A percentile compares a stretch with the other conserved stretches of the same genome.
These are phyloP conservation scores for Perccottus glenii DNA, from an alignment of 2,113 vertebrate species.

Conservation along the genomic window DNA sequence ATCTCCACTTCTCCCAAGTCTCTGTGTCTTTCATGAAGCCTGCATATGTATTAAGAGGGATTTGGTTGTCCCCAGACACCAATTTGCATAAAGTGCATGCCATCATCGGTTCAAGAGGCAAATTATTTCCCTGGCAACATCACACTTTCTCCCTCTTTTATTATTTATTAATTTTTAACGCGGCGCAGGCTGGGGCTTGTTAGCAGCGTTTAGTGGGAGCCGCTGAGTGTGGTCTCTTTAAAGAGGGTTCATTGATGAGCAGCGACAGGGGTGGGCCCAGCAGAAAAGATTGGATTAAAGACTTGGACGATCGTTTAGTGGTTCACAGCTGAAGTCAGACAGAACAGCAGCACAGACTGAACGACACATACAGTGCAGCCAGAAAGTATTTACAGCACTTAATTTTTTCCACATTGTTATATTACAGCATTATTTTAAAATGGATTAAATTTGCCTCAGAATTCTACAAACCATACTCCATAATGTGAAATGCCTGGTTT, in stretches of 20 bases:
- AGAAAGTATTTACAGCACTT: no score
- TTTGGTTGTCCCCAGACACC: slow-evolving; percentile 99
- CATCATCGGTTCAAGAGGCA: slow-evolving; percentile 99
- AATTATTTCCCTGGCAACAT: slow-evolving; percentile 98
- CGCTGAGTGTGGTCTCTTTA: slow-evolving; percentile 92
- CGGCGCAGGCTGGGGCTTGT: slow-evolving; percentile 90
- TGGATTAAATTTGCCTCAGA: no score
- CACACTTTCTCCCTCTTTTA: slow-evolving; percentile 84
- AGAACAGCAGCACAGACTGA: no score
- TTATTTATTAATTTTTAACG: slow-evolving; percentile 82
- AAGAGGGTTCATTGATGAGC: slow-evolving; percentile 89
- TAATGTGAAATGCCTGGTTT: no score
- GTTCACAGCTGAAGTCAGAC: slow-evolving; percentile 62
- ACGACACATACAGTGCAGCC: no score
- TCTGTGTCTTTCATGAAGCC: slow-evolving; percentile 90
- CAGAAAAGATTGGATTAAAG: slow-evolving; percentile 87
- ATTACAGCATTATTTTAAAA: no score
- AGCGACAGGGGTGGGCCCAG: slow-evolving; percentile 60
- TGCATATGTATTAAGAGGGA: slow-evolving; percentile 99
- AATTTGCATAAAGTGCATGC: slow-evolving; percentile 99
- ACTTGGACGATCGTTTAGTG: slow-evolving; percentile 88
- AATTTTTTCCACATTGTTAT: no score
- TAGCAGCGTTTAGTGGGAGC: slow-evolving; percentile 97
- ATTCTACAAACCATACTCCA: no score
- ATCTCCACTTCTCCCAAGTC: slow-evolving; percentile 65